A percentile compares a stretch with the other conserved stretches of the same genome.
Conservation (phyloP, 1,140 invertebrate species). For the Leptopilina boulardi region DNA sequence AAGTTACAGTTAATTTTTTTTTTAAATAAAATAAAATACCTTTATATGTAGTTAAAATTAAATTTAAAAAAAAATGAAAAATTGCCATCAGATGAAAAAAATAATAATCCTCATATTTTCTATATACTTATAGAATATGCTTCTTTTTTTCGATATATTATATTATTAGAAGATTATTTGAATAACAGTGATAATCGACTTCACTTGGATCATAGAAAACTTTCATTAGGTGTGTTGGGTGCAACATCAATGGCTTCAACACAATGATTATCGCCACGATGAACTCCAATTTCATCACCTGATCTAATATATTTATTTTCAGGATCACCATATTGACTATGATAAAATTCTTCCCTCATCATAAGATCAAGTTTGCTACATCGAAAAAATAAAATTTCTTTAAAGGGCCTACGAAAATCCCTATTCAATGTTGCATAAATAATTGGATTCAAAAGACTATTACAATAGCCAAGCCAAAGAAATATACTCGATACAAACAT, state of each 20-base stretch:
- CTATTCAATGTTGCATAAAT: slow-evolving; percentile 95
- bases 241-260: slow-evolving; percentile 45
- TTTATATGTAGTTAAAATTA: too few relatives aligned
- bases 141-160: too few relatives aligned
- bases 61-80: too few relatives aligned
- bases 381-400: slow-evolving; percentile 91
- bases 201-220: slow-evolving; percentile 70
- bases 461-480: slow-evolving; percentile 95
- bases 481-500: slow-evolving; percentile 80
- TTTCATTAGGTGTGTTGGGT: slow-evolving; percentile 68
- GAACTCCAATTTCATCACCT: slow-evolving; percentile 57
- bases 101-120: too few relatives aligned
- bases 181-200: not conserved
- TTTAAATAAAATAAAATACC: too few relatives aligned
- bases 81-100: too few relatives aligned
- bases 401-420: slow-evolving; percentile 95
- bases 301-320: slow-evolving; percentile 71
- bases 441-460: slow-evolving; percentile 94
- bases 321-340: slow-evolving; percentile 92
- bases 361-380: slow-evolving; percentile 92
- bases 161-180: too few relatives aligned
- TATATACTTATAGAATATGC: too few relatives aligned
- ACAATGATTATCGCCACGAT: slow-evolving; percentile 56
- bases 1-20: too few relatives aligned
- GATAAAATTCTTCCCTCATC: slow-evolving; percentile 95